Evolutionary conservation across 2,888 invertebrate species (phyloP).

Genomic region (Noctua comes): DNA sequence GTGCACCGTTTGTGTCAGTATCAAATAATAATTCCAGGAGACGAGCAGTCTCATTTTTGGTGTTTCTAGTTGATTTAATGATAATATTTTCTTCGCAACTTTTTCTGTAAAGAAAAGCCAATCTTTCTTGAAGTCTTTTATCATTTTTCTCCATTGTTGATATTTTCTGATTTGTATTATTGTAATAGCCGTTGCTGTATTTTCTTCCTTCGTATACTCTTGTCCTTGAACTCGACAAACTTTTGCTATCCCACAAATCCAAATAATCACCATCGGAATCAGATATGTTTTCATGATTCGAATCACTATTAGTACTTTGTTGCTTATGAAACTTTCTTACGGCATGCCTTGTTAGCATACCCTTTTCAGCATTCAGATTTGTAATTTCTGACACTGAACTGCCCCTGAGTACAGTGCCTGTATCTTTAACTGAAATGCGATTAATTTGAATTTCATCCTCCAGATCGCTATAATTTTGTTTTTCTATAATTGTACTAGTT

Average conservation of each 20-base stretch:
- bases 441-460: slow-evolving; percentile 24
- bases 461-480: background rate
- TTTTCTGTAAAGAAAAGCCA: slow-evolving; percentile 60
- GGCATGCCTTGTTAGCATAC: slow-evolving; percentile 39
- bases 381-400: slow-evolving; percentile 9
- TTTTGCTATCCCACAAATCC: slow-evolving; percentile 17
- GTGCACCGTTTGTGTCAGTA: slow-evolving; percentile 17
- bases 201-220: slow-evolving; percentile 76
- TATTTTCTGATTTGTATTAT: slow-evolving; percentile 78
- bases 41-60: slow-evolving; percentile 15
- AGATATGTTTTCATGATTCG: slow-evolving; percentile 8
- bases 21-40: slow-evolving; percentile 44
- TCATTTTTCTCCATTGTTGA: slow-evolving; percentile 82
- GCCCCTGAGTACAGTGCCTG: background rate
- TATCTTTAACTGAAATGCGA: slow-evolving; percentile 1
- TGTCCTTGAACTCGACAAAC: slow-evolving; percentile 74
- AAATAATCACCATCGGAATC: slow-evolving; percentile 41
- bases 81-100: slow-evolving; percentile 10
- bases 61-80: slow-evolving; percentile 24
- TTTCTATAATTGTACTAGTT: slow-evolving; percentile 8
- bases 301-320: slow-evolving; percentile 3
- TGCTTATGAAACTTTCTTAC: slow-evolving; percentile 19
- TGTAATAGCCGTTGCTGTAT: slow-evolving; percentile 76
- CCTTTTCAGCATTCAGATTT: slow-evolving; percentile 6
- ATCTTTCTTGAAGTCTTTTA: slow-evolving; percentile 73